Conservation (phyloP, 2,888 invertebrate genomes). For the Anorthoa munda region DNA sequence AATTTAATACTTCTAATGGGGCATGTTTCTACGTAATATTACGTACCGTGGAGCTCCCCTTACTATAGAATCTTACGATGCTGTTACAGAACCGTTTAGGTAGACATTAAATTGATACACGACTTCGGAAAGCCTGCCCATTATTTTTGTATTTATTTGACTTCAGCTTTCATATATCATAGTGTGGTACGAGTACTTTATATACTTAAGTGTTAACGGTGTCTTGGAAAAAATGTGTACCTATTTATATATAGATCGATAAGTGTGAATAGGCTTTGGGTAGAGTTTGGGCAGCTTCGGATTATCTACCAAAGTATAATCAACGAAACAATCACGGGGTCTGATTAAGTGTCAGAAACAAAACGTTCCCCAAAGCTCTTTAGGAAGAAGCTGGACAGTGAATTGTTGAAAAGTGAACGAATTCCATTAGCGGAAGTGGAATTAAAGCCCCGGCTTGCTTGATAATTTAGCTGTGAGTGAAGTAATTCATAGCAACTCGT, state of each 20-base stretch:
- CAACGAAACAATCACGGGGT: constrained; percentile 70
- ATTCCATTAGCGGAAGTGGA: constrained; percentile 83
- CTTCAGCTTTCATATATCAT: constrained; percentile 46
- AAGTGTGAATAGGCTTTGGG: constrained; percentile 23
- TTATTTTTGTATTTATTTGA: constrained; percentile 61
- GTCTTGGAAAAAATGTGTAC: constrained; percentile 6
- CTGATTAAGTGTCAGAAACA: constrained; percentile 79
- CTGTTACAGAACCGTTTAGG: constrained; percentile 47
- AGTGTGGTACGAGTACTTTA: constrained; percentile 11
- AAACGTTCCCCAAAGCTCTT: constrained; percentile 73
- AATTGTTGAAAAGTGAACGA: constrained; percentile 82
- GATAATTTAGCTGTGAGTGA: constrained; percentile 75
- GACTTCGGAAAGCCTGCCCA: constrained; percentile 51
- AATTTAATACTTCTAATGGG: constrained; percentile 63
- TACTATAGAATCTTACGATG: constrained; percentile 36
- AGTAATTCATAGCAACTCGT: constrained; percentile 74
- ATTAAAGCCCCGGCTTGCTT: constrained; percentile 76
- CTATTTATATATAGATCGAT: constrained; percentile 19
- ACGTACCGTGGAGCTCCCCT: constrained; percentile 19
- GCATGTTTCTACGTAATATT: constrained; percentile 24
- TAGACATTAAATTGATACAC: constrained; percentile 58
- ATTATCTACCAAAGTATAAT: constrained; percentile 61
- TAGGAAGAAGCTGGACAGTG: constrained; percentile 78
- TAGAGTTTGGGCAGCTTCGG: constrained; percentile 13
- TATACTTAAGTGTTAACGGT: constrained; percentile 6